phyloP scores from a whole-genome alignment of 2,797 vertebrate genomes.

The Lepus townsendii region DNA sequence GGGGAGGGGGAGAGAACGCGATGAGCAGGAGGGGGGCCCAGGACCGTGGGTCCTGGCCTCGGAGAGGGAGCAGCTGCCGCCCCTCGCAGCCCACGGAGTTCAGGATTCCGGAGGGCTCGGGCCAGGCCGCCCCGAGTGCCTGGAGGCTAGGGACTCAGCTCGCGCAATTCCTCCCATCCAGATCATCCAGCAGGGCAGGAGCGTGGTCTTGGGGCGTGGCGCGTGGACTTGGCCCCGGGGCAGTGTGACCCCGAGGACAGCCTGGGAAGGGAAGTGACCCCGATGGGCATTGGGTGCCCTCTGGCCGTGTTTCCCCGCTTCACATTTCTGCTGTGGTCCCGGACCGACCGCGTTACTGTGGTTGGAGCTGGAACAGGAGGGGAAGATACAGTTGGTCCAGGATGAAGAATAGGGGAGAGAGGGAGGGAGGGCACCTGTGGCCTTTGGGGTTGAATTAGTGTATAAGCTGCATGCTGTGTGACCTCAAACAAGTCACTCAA shows the following conservation, averaged over 20 bases:
- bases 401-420: no score
- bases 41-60: neutral
- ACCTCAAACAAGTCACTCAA: neutral
- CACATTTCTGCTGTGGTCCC: neutral
- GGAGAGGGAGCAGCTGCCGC: neutral
- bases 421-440: fast-evolving
- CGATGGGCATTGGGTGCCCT: neutral
- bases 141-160: neutral
- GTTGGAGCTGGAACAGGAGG: neutral
- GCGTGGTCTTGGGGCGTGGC: constrained; percentile 32
- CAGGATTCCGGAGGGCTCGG: neutral
- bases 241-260: fast-evolving
- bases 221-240: neutral
- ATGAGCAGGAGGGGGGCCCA: constrained; percentile 57
- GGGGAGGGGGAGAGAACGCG: constrained; percentile 63
- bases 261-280: no score
- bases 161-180: constrained; percentile 17
- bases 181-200: neutral
- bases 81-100: neutral
- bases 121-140: neutral
- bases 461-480: neutral
- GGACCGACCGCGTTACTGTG: neutral
- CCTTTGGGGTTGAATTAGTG: neutral
- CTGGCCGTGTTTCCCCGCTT: neutral
- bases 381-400: neutral